These are phyloP conservation scores for Lamellibrachia columna DNA, from an alignment of 2,888 invertebrate genomes.

Conservation along the genomic window DNA sequence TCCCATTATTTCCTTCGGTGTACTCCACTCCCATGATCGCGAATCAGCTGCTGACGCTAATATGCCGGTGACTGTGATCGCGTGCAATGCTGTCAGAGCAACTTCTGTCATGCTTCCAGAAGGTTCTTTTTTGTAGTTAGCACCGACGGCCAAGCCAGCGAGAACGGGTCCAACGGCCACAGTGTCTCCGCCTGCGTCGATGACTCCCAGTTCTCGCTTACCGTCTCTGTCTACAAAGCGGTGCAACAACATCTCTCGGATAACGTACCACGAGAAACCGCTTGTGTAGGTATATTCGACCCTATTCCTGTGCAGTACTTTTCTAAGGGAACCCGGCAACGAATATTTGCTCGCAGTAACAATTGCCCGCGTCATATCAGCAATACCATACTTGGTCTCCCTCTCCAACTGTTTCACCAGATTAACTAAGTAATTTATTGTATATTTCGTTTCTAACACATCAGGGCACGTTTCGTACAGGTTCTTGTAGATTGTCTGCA, in stretches of 20 bases:
- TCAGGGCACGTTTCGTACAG: neutral
- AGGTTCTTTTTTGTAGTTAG: neutral
- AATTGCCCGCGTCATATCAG: neutral
- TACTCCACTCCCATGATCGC: neutral
- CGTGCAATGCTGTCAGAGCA: neutral
- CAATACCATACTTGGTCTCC: neutral
- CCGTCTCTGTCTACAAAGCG: neutral
- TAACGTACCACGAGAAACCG: neutral
- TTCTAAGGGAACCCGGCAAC: neutral
- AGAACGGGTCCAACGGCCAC: neutral
- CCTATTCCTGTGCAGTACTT: too few species aligned
- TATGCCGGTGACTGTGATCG: neutral
- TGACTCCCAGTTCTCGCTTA: neutral
- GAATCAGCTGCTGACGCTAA: neutral
- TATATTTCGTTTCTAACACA: neutral
- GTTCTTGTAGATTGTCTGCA: neutral
- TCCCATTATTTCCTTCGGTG: neutral
- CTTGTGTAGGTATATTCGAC: neutral
- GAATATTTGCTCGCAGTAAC: neutral
- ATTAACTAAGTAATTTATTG: neutral
- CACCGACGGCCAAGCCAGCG: neutral
- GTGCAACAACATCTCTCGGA: neutral
- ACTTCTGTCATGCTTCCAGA: neutral
- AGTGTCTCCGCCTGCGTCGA: neutral
- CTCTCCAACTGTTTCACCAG: neutral